Conservation (phyloP, 1,140 invertebrate genomes). For the Pachyrhynchus sulphureomaculatus region DNA sequence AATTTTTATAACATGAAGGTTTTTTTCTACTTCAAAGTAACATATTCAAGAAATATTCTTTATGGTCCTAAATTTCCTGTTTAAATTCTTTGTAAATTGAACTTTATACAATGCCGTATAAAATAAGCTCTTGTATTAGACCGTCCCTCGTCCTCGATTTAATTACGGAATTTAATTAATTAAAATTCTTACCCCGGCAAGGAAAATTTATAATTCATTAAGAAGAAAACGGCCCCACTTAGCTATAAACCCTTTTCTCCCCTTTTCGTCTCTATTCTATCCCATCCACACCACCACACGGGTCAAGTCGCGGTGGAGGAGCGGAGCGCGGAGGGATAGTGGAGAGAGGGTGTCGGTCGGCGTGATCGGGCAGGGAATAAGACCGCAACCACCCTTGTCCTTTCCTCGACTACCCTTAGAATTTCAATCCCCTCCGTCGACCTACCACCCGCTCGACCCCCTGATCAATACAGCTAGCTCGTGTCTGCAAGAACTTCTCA, state of each 20-base stretch:
- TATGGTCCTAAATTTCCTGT: too few relatives aligned
- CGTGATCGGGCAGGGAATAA: slow-evolving; percentile 48
- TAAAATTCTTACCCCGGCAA: slow-evolving; percentile 28
- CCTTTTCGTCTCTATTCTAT: slow-evolving; percentile 2
- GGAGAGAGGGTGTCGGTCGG: slow-evolving; percentile 35
- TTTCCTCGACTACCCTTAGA: slow-evolving; percentile 50
- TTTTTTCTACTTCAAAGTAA: too few relatives aligned
- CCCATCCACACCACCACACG: slow-evolving; percentile 5
- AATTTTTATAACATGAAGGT: too few relatives aligned
- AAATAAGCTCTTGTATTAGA: not conserved
- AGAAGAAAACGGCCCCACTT: slow-evolving; percentile 12
- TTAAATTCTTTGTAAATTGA: not conserved
- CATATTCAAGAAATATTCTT: too few relatives aligned
- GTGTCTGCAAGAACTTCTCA: slow-evolving; percentile 48
- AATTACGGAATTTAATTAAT: slow-evolving; percentile 31
- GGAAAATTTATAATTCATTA: slow-evolving; percentile 32
- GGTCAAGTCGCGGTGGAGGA: slow-evolving; percentile 12
- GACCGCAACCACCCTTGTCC: slow-evolving; percentile 51
- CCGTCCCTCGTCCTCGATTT: slow-evolving; percentile 1
- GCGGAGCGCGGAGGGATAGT: slow-evolving; percentile 29
- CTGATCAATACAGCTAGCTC: slow-evolving; percentile 51
- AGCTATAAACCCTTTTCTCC: not conserved
- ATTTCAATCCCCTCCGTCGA: slow-evolving; percentile 33
- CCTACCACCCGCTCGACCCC: slow-evolving; percentile 35
- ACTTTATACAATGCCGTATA: not conserved